Evolutionary conservation across 2,113 vertebrate genomes (phyloP).

Genomic region (Alouatta palliata): DNA sequence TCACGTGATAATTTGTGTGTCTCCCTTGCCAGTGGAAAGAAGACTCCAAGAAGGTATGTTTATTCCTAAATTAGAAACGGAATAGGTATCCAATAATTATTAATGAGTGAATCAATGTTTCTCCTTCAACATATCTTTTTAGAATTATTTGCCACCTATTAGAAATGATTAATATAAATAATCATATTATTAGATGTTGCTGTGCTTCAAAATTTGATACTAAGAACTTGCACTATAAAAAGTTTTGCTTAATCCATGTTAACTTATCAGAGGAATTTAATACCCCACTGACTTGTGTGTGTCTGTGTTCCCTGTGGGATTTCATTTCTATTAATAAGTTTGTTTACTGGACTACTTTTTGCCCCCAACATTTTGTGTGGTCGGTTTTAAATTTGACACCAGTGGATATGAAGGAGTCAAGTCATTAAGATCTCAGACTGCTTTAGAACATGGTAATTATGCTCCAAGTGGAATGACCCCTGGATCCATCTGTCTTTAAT

Average conservation of each 20-base stretch:
- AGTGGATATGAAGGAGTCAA: constrained; percentile 58
- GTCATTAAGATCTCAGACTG: constrained; percentile 64
- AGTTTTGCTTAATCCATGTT: constrained; percentile 79
- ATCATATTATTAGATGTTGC: constrained; percentile 73
- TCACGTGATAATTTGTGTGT: neutral
- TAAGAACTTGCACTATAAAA: constrained; percentile 75
- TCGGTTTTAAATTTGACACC: constrained; percentile 75
- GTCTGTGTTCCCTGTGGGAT: constrained; percentile 67
- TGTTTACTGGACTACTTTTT: constrained; percentile 78
- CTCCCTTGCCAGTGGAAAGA: neutral
- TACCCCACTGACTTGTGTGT: constrained; percentile 68
- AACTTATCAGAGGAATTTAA: constrained; percentile 80
- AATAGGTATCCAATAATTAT: neutral
- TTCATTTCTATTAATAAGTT: constrained; percentile 81
- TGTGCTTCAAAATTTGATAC: constrained; percentile 78
- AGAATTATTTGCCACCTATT: constrained; percentile 49
- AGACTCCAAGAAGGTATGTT: neutral
- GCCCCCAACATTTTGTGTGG: constrained; percentile 67
- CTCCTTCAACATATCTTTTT: neutral
- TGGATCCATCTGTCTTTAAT: neutral
- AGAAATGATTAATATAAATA: constrained; percentile 72
- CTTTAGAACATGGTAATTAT: constrained; percentile 53
- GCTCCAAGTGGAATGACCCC: constrained; percentile 1
- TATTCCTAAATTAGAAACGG: neutral
- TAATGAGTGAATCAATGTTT: neutral